phyloP scores from a whole-genome alignment of 2,797 vertebrate genomes.

The Limnodromus scolopaceus region DNA sequence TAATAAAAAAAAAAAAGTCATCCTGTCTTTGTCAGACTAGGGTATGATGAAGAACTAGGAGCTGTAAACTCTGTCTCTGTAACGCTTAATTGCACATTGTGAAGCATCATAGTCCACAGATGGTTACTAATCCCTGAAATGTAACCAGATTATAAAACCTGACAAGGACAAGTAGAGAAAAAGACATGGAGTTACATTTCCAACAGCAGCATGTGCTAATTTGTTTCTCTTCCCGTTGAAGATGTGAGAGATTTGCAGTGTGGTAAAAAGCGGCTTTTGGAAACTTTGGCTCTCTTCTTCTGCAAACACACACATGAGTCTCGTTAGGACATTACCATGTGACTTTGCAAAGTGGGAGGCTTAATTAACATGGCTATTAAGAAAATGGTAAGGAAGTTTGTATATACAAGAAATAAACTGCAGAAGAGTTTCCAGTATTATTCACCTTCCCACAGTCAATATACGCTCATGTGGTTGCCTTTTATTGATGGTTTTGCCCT shows the following conservation, averaged over 20 bases:
- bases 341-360: background rate
- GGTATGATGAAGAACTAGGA: background rate
- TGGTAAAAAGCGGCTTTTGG: background rate
- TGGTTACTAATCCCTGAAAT: background rate
- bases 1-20: background rate
- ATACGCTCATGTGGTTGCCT: background rate
- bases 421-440: background rate
- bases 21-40: background rate
- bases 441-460: background rate
- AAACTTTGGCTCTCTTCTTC: background rate
- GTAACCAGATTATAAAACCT: background rate
- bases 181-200: background rate
- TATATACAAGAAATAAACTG: background rate
- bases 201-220: background rate
- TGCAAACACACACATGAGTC: background rate
- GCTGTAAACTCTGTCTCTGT: background rate
- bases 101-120: background rate
- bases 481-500: background rate
- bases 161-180: background rate
- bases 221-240: background rate
- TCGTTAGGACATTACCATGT: rapidly evolving
- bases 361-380: background rate
- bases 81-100: background rate
- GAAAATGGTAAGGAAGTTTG: background rate
- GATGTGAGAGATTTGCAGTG: rapidly evolving